Conservation (phyloP, 2,888 invertebrate species). For the Dyspetes luteomarginatus region DNA sequence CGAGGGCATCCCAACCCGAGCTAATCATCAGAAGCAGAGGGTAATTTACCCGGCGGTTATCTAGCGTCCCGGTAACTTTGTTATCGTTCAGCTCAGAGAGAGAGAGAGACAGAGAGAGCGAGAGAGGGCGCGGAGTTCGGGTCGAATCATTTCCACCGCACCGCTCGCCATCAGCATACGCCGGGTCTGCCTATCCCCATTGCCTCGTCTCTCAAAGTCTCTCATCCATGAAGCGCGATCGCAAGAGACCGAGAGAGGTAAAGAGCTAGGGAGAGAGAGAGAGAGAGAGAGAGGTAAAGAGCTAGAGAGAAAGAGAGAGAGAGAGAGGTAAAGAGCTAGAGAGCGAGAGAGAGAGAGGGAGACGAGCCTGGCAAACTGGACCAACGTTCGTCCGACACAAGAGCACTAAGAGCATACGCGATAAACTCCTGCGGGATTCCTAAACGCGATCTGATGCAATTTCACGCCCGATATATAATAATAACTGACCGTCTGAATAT, state of each 20-base stretch:
- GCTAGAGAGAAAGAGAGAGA: conserved; percentile 27
- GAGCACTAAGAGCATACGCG: background rate
- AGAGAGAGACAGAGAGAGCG: too few relatives aligned
- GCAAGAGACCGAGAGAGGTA: conserved; percentile 6
- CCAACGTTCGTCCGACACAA: conserved; percentile 26
- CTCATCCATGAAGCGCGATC: background rate
- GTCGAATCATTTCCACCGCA: conserved; percentile 61
- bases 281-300: conserved; percentile 30
- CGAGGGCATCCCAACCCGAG: conserved; percentile 5
- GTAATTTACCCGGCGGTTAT: conserved; percentile 66
- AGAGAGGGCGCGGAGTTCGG: too few relatives aligned
- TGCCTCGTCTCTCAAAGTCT: background rate
- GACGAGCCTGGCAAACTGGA: conserved; percentile 15
- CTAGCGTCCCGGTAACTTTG: conserved; percentile 61
- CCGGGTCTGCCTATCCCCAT: conserved; percentile 22
- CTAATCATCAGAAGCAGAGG: conserved; percentile 56
- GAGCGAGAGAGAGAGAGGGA: conserved; percentile 24
- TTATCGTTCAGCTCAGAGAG: conserved; percentile 58
- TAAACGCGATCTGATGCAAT: conserved; percentile 66
- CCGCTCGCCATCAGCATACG: conserved; percentile 43
- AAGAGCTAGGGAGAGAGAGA: conserved; percentile 23
- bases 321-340: too few relatives aligned
- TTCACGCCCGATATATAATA: conserved; percentile 63
- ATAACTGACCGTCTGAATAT: conserved; percentile 57
- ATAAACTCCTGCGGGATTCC: conserved; percentile 62